Percentiles rank a stretch among this genome's conserved stretches.
phyloP scores from a whole-genome alignment of 2,888 invertebrate species.

The Ryuthela nishihirai region DNA sequence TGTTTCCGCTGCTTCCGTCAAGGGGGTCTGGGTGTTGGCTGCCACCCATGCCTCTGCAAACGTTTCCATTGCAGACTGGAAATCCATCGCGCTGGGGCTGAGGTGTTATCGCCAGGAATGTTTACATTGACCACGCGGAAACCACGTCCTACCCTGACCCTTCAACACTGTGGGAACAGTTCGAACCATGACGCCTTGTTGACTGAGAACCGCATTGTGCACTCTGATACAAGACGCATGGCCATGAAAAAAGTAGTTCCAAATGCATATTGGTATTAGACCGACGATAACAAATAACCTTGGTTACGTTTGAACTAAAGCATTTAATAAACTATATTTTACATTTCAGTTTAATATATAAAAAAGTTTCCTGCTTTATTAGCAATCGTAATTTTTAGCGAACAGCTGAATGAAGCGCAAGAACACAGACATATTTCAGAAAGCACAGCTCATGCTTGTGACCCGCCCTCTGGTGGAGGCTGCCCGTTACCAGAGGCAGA shows the following conservation, averaged over 20 bases:
- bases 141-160: conserved; percentile 31
- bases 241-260: conserved; percentile 22
- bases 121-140: conserved; percentile 39
- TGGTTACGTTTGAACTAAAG: no score
- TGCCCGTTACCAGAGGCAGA: no score
- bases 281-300: background rate
- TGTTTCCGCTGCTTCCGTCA: conserved; percentile 44
- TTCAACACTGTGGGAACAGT: conserved; percentile 29
- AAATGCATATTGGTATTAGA: background rate
- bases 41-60: conserved; percentile 97
- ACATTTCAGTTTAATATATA: background rate
- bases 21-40: conserved; percentile 63
- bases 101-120: conserved; percentile 29
- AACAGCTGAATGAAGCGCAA: conserved; percentile 33
- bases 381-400: conserved; percentile 25
- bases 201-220: conserved; percentile 31
- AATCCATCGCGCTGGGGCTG: conserved; percentile 67
- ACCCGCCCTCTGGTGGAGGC: conserved; percentile 36
- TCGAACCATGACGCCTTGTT: conserved; percentile 39
- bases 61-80: conserved; percentile 97
- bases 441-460: conserved; percentile 15
- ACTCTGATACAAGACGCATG: conserved; percentile 34
- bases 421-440: conserved; percentile 24
- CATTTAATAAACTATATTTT: background rate
- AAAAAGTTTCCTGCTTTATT: no score